Percentiles rank a stretch among this genome's conserved stretches.
These are phyloP conservation scores for Idaea dimidiata DNA, from an alignment of 2,888 invertebrate species.

Conservation along the genomic window DNA sequence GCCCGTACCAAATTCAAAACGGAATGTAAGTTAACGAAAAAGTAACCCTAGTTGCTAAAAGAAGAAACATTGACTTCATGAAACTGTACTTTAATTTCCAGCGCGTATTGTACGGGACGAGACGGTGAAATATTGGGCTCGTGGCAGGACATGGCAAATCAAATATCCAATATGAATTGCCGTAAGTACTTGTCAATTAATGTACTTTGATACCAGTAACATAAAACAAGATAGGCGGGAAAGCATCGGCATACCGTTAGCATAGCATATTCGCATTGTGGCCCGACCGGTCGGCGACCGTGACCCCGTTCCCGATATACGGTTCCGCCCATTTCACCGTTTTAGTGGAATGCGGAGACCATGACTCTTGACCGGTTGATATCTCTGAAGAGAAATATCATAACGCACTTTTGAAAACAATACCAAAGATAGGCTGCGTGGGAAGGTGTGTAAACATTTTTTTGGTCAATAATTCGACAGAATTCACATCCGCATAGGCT, in stretches of 20 bases:
- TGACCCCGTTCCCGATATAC: slow-evolving; percentile 72
- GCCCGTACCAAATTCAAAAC: slow-evolving; percentile 73
- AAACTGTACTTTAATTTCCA: slow-evolving; percentile 41
- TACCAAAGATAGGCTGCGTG: slow-evolving; percentile 10
- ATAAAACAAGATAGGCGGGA: slow-evolving; percentile 33
- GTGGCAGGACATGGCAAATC: slow-evolving; percentile 67
- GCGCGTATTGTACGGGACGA: slow-evolving; percentile 82
- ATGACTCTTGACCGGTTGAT: slow-evolving; percentile 46
- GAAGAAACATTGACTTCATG: neutral
- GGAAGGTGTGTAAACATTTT: neutral
- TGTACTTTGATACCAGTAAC: slow-evolving; percentile 14
- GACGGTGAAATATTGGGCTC: slow-evolving; percentile 79
- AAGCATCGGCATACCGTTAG: slow-evolving; percentile 50
- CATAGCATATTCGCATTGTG: slow-evolving; percentile 55
- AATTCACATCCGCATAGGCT: slow-evolving; percentile 9
- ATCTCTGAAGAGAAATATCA: slow-evolving; percentile 13
- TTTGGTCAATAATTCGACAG: neutral
- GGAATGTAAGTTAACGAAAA: slow-evolving; percentile 72
- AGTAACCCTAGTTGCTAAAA: neutral
- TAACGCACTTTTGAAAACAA: slow-evolving; percentile 11
- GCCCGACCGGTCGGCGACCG: slow-evolving; percentile 66
- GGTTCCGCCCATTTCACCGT: slow-evolving; percentile 55
- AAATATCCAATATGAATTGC: slow-evolving; percentile 74
- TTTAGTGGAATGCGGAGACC: slow-evolving; percentile 64
- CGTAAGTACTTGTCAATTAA: slow-evolving; percentile 73